Conservation (phyloP, 2,797 vertebrate genomes). For the Tenualosa thibaudeaui region DNA sequence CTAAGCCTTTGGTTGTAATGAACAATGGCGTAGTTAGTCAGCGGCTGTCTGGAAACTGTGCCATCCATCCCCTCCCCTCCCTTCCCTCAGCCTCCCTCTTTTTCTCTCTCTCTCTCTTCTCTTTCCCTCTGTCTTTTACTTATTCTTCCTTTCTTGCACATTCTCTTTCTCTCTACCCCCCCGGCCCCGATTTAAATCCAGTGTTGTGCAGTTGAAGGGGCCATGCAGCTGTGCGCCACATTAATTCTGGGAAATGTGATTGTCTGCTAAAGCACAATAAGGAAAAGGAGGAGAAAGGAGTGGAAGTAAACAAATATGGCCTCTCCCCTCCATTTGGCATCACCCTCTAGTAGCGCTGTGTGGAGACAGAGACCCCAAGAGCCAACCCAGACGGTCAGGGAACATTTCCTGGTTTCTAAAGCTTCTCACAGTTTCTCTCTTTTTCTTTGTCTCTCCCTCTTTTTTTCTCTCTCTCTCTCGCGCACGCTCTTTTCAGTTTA, state of each 20-base stretch:
- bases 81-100: background rate
- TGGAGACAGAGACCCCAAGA: background rate
- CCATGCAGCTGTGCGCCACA: conserved; percentile 44
- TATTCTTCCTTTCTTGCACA: conserved; percentile 11
- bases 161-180: background rate
- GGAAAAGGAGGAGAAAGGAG: conserved; percentile 51
- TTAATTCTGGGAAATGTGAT: conserved; percentile 52
- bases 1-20: conserved; percentile 5
- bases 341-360: background rate
- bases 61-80: background rate
- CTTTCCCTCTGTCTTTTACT: conserved; percentile 41
- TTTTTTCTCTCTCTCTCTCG: background rate
- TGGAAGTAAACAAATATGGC: conserved; percentile 50
- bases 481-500: background rate
- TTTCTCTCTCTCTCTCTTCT: conserved; percentile 28
- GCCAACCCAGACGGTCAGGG: background rate
- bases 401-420: conserved; percentile 9
- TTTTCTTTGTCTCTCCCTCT: background rate
- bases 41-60: background rate
- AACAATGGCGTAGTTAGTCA: conserved; percentile 11
- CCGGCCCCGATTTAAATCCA: conserved; percentile 55
- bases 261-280: conserved; percentile 47
- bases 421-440: background rate
- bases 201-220: conserved; percentile 30
- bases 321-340: conserved; percentile 14